A percentile compares a stretch with the other conserved stretches of the same genome.
Evolutionary conservation across 2,113 vertebrate species (phyloP).

Genomic region (Seriola dumerili): DNA sequence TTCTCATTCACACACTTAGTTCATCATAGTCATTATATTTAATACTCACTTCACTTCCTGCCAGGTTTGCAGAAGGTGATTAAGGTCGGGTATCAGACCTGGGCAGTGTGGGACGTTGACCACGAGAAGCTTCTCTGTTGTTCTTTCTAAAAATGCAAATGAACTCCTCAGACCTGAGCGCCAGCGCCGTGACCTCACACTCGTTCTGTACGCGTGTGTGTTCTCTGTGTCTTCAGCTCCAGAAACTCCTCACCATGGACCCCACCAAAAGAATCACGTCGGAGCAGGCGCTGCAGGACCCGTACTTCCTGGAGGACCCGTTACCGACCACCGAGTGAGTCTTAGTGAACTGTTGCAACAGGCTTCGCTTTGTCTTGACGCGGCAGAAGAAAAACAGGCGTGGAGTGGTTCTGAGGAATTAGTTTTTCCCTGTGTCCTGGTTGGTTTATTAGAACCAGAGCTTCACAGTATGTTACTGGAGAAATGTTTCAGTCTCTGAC

Average conservation of each 20-base stretch:
- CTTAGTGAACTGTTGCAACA: background rate
- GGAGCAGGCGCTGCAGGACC: constrained; percentile 96
- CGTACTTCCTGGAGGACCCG: constrained; percentile 97
- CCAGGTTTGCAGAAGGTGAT: no score
- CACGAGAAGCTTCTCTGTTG: no score
- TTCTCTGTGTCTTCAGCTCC: constrained; percentile 86
- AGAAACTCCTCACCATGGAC: constrained; percentile 99
- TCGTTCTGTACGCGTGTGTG: background rate
- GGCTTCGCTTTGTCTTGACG: constrained; percentile 1
- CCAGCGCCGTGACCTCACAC: background rate
- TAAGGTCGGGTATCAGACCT: no score
- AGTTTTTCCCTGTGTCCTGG: background rate
- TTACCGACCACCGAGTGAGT: constrained; percentile 96
- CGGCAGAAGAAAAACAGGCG: constrained; percentile 6
- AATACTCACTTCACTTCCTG: no score
- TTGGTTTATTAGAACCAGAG: background rate
- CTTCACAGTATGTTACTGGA: background rate
- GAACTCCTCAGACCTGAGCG: background rate
- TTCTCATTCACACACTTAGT: no score
- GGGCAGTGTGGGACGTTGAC: no score
- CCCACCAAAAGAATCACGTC: constrained; percentile 98
- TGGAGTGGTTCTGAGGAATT: background rate
- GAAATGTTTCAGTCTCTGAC: background rate
- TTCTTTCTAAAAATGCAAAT: no score
- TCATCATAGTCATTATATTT: no score